Percentiles rank a stretch among this genome's conserved stretches.
phyloP scores from a whole-genome alignment of 2,113 vertebrate genomes.

The Notothenia coriiceps region DNA sequence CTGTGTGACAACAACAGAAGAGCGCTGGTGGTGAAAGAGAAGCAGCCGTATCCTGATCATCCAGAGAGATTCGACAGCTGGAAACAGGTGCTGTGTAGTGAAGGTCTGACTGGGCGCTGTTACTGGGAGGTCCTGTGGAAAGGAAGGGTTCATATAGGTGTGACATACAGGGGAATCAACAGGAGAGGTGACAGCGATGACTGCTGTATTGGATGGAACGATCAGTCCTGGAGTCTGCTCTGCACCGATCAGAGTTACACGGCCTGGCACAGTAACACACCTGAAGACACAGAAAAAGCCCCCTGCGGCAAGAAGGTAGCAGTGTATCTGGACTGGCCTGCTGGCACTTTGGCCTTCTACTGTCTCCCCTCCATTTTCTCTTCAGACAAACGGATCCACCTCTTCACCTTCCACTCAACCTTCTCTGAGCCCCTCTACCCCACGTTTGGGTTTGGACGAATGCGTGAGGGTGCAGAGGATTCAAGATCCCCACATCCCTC shows the following conservation, averaged over 20 bases:
- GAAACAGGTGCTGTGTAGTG: slow-evolving; percentile 35
- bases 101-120: slow-evolving; percentile 36
- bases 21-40: slow-evolving; percentile 8
- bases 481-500: neutral
- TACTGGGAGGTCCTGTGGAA: slow-evolving; percentile 56
- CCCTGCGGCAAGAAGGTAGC: slow-evolving; percentile 2
- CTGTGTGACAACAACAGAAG: slow-evolving; percentile 11
- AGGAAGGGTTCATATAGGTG: slow-evolving; percentile 27
- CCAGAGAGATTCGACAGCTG: slow-evolving; percentile 39
- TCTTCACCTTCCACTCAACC: slow-evolving; percentile 43
- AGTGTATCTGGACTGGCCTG: slow-evolving; percentile 51
- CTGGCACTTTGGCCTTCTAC: slow-evolving; percentile 54
- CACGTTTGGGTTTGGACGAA: slow-evolving; percentile 32
- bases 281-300: accelerated
- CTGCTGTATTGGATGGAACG: slow-evolving; percentile 34
- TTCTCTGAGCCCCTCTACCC: slow-evolving; percentile 52
- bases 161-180: slow-evolving; percentile 45
- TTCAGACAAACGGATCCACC: neutral
- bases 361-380: neutral
- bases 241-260: slow-evolving; percentile 31
- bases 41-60: slow-evolving; percentile 39
- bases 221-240: slow-evolving; percentile 51
- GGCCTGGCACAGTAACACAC: slow-evolving; percentile 39
- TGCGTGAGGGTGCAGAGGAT: neutral
- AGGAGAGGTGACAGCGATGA: slow-evolving; percentile 7